Conservation (phyloP, 2,888 invertebrate species). For the Ptychoptera albimana region DNA sequence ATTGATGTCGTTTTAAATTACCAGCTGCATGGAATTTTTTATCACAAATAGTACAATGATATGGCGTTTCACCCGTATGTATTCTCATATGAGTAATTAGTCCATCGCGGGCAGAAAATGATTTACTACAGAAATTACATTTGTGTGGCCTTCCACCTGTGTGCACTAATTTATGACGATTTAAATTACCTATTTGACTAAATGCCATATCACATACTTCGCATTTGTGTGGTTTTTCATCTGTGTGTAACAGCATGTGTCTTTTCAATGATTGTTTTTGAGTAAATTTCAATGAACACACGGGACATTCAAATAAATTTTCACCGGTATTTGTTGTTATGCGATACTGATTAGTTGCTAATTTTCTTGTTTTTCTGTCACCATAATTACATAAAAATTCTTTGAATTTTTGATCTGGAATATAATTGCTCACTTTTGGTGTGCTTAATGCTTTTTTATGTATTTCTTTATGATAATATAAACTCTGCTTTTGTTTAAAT, state of each 20-base stretch:
- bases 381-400: slow-evolving; percentile 8
- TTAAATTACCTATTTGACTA: slow-evolving; percentile 11
- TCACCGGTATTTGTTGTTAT: slow-evolving; percentile 10
- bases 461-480: slow-evolving; percentile 10
- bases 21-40: slow-evolving; percentile 14
- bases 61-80: slow-evolving; percentile 14
- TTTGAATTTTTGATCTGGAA: not conserved
- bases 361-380: slow-evolving; percentile 8
- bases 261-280: slow-evolving; percentile 10
- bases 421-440: not conserved
- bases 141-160: slow-evolving; percentile 9
- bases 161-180: slow-evolving; percentile 11
- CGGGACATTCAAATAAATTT: slow-evolving; percentile 10
- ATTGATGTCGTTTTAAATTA: slow-evolving; percentile 13
- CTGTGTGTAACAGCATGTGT: slow-evolving; percentile 11
- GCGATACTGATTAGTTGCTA: slow-evolving; percentile 7
- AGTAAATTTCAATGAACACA: slow-evolving; percentile 9
- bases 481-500: slow-evolving; percentile 10
- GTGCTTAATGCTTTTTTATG: slow-evolving; percentile 8
- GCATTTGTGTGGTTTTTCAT: slow-evolving; percentile 11
- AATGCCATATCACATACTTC: slow-evolving; percentile 9
- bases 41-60: slow-evolving; percentile 12
- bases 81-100: slow-evolving; percentile 11
- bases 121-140: slow-evolving; percentile 10
- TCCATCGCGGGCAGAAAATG: slow-evolving; percentile 10